phyloP scores from a whole-genome alignment of 2,888 invertebrate species.

The Pediacus dermestoides region DNA sequence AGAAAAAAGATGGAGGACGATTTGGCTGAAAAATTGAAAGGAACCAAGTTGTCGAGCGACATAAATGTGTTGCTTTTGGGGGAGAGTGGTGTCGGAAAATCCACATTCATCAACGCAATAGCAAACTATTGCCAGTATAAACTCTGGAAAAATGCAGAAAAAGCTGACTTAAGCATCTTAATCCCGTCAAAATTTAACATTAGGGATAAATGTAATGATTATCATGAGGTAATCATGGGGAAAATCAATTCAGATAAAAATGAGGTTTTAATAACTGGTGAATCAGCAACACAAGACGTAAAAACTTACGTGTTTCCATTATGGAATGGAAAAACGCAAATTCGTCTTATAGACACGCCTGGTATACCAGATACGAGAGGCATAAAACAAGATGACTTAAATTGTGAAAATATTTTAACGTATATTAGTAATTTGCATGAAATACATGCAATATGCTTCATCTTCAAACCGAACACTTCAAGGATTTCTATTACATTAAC shows the following conservation, averaged over 20 bases:
- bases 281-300: slow-evolving; percentile 26
- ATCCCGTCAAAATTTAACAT: slow-evolving; percentile 37
- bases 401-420: slow-evolving; percentile 31
- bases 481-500: slow-evolving; percentile 34
- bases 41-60: slow-evolving; percentile 18
- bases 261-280: slow-evolving; percentile 21
- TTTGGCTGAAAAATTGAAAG: neutral
- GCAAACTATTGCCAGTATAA: slow-evolving; percentile 38
- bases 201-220: slow-evolving; percentile 11
- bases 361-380: slow-evolving; percentile 35
- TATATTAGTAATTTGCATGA: slow-evolving; percentile 31
- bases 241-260: slow-evolving; percentile 13
- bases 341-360: slow-evolving; percentile 39
- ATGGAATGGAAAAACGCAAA: slow-evolving; percentile 18
- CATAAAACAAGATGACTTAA: slow-evolving; percentile 29
- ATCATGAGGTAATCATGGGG: neutral
- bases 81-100: slow-evolving; percentile 44
- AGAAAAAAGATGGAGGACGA: slow-evolving; percentile 1
- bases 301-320: slow-evolving; percentile 29
- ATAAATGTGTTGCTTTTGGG: slow-evolving; percentile 43
- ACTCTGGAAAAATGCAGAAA: slow-evolving; percentile 29
- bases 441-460: slow-evolving; percentile 35
- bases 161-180: slow-evolving; percentile 28
- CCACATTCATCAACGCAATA: slow-evolving; percentile 44
- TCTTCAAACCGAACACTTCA: slow-evolving; percentile 32